Evolutionary conservation across 1,140 invertebrate species (phyloP).

Genomic region (Neodiprion lecontei): DNA sequence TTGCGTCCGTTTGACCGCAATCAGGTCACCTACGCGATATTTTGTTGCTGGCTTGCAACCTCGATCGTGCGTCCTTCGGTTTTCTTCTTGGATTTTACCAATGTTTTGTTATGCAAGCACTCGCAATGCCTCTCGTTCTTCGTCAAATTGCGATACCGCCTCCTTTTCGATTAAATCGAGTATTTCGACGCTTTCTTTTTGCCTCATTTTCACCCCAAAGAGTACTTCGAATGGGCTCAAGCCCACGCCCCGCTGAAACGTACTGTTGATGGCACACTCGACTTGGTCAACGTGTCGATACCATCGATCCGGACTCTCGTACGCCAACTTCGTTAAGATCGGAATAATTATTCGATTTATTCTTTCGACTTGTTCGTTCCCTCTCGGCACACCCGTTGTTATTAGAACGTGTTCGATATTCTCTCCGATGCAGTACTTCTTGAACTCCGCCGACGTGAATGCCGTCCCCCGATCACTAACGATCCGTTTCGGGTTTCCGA

Average conservation of each 20-base stretch:
- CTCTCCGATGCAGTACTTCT: constrained; percentile 21
- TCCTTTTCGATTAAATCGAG: too few species aligned
- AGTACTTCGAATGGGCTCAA: constrained; percentile 29
- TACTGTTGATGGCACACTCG: constrained; percentile 39
- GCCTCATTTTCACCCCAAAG: constrained; percentile 30
- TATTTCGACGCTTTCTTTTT: too few species aligned
- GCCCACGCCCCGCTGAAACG: constrained; percentile 23
- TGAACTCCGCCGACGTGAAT: constrained; percentile 30
- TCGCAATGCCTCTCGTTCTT: constrained; percentile 15
- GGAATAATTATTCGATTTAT: constrained; percentile 30
- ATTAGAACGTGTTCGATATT: constrained; percentile 23
- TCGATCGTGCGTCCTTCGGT: constrained; percentile 37
- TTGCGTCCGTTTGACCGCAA: constrained; percentile 32
- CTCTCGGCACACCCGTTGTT: constrained; percentile 20
- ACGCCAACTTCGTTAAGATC: constrained; percentile 30
- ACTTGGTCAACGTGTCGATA: constrained; percentile 24
- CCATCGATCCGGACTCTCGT: constrained; percentile 29
- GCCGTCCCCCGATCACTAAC: constrained; percentile 29
- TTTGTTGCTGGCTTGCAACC: constrained; percentile 26
- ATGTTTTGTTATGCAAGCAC: constrained; percentile 39
- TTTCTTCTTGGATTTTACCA: constrained; percentile 40
- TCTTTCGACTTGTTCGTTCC: constrained; percentile 24
- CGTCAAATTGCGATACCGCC: too few species aligned
- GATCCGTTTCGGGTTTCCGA: constrained; percentile 22
- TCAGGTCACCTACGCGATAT: constrained; percentile 31